These are phyloP conservation scores for Zenarchopterus dispar DNA, from an alignment of 2,797 vertebrate genomes.

Conservation along the genomic window DNA sequence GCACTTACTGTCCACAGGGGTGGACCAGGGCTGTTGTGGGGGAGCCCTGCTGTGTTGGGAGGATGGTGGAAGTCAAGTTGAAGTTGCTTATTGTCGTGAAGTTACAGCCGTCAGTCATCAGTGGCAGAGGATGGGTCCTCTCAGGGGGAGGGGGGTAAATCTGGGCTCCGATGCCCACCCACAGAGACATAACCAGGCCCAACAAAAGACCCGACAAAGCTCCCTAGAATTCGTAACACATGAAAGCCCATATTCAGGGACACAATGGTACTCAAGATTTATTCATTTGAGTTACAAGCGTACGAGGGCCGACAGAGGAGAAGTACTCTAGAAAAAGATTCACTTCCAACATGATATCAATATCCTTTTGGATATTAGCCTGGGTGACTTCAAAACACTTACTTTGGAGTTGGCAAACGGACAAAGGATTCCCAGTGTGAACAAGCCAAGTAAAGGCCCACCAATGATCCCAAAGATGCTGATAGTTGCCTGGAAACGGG, in stretches of 20 bases:
- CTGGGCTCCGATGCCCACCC: conserved; percentile 88
- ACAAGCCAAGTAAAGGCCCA: conserved; percentile 84
- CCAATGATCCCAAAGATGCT: conserved; percentile 81
- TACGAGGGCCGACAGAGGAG: no score
- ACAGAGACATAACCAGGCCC: conserved; percentile 85
- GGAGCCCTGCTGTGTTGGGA: conserved; percentile 43
- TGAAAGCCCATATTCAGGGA: no score
- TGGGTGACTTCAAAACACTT: conserved; percentile 30
- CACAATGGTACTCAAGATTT: no score
- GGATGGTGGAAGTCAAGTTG: conserved; percentile 66
- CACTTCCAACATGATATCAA: no score
- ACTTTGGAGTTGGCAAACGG: conserved; percentile 83
- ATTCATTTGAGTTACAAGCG: no score
- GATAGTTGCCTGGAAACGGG: conserved; percentile 69
- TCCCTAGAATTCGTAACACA: conserved; percentile 75
- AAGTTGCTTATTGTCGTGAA: conserved; percentile 44
- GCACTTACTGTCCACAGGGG: conserved; percentile 31
- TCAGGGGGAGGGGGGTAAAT: conserved; percentile 80
- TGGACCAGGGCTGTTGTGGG: conserved; percentile 39
- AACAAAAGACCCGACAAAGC: conserved; percentile 84
- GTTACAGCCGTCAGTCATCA: conserved; percentile 84
- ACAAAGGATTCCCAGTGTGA: conserved; percentile 80
- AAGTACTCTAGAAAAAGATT: no score
- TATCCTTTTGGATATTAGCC: neutral
- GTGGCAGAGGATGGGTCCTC: conserved; percentile 78